Conservation (phyloP, 2,113 vertebrate species). For the Corythaeola cristata region DNA sequence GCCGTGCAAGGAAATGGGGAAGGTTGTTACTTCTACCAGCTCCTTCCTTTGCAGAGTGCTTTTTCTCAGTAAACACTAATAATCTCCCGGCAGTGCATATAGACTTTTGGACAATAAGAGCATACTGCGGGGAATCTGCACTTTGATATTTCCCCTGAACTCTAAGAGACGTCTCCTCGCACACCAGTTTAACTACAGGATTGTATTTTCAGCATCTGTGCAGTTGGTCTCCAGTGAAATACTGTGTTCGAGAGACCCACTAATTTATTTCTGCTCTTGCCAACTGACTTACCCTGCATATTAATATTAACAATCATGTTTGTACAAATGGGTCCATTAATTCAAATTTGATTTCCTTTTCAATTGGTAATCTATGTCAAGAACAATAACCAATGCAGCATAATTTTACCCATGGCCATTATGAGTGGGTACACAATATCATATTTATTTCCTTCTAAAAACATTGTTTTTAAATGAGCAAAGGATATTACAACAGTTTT, state of each 20-base stretch:
- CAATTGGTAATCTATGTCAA: slow-evolving; percentile 25
- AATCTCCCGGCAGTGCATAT: not conserved
- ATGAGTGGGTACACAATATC: not conserved
- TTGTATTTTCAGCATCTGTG: slow-evolving; percentile 12
- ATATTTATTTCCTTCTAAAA: slow-evolving; percentile 34
- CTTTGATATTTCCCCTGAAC: not conserved
- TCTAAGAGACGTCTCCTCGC: not conserved
- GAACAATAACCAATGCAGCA: slow-evolving; percentile 36
- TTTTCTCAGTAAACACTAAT: slow-evolving; percentile 26
- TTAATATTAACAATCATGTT: slow-evolving; percentile 52
- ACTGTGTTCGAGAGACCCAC: not conserved
- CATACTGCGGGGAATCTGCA: not conserved
- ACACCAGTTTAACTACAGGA: not conserved
- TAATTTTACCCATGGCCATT: slow-evolving; percentile 39
- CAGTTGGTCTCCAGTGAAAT: slow-evolving; percentile 3
- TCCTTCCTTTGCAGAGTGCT: not conserved
- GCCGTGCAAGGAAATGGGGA: not conserved
- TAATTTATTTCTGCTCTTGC: slow-evolving; percentile 33
- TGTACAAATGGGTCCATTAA: slow-evolving; percentile 47
- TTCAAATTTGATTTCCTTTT: slow-evolving; percentile 53
- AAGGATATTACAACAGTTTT: not conserved
- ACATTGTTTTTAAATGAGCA: slow-evolving; percentile 18
- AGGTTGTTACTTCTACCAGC: not conserved
- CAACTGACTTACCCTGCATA: slow-evolving; percentile 7
- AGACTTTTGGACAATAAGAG: slow-evolving; percentile 1